Evolutionary conservation across 1,140 invertebrate species (phyloP).

Genomic region (Pseudomyrmex concolor): DNA sequence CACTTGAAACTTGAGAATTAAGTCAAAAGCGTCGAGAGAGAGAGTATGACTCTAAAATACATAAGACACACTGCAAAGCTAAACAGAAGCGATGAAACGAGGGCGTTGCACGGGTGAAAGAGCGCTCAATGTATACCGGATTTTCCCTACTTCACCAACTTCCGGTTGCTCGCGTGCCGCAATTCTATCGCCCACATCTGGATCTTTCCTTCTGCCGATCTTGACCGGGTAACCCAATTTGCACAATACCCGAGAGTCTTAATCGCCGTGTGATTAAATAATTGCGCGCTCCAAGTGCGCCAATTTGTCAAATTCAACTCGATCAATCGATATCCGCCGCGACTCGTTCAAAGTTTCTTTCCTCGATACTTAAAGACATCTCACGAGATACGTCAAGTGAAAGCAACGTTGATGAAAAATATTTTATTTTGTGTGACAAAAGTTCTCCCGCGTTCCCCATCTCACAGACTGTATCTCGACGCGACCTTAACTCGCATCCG

Average conservation of each 20-base stretch:
- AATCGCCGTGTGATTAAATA: too few species aligned
- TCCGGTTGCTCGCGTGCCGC: constrained; percentile 72
- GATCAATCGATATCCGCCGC: background rate
- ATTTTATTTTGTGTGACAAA: too few species aligned
- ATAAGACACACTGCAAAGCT: constrained; percentile 19
- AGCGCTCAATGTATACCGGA: constrained; percentile 61
- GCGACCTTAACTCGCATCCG: constrained; percentile 12
- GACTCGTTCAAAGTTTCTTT: too few species aligned
- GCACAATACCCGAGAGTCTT: background rate
- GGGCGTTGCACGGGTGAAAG: constrained; percentile 58
- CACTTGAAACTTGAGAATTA: constrained; percentile 39
- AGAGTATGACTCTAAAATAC: constrained; percentile 8
- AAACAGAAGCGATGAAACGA: constrained; percentile 38
- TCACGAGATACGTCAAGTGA: too few species aligned
- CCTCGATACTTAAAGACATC: too few species aligned
- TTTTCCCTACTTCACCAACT: constrained; percentile 67
- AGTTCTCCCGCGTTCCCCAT: background rate
- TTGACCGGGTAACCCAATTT: constrained; percentile 67
- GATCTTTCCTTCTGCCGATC: constrained; percentile 69
- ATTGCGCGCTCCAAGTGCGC: too few species aligned
- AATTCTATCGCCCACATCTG: constrained; percentile 71
- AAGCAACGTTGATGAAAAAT: too few species aligned
- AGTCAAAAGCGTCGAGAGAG: background rate
- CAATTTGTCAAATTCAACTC: background rate
- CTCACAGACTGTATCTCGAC: background rate